These are phyloP conservation scores for Xiphias gladius DNA, from an alignment of 2,113 vertebrate species.

Conservation along the genomic window DNA sequence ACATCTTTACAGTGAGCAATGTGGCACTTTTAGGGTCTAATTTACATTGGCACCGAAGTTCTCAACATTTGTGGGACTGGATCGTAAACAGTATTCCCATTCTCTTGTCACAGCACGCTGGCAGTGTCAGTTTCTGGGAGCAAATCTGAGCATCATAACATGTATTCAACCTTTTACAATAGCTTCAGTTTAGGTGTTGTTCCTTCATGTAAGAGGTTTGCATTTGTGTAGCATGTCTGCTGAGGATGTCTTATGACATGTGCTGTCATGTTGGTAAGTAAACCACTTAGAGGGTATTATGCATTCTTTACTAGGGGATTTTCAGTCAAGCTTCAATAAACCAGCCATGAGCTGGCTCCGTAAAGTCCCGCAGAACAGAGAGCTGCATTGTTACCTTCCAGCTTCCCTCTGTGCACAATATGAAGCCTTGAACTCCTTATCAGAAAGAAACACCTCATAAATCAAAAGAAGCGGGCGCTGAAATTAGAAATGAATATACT, in stretches of 20 bases:
- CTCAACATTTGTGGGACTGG: neutral
- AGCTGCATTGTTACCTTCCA: conserved; percentile 60
- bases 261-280: conserved; percentile 35
- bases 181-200: conserved; percentile 7
- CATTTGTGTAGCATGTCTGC: neutral
- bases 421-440: conserved; percentile 35
- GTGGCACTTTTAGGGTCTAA: neutral
- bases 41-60: conserved; percentile 4
- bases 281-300: conserved; percentile 38
- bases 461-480: conserved; percentile 25
- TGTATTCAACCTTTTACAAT: conserved; percentile 4
- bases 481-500: conserved; percentile 3
- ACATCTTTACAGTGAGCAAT: conserved; percentile 21
- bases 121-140: neutral
- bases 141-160: neutral
- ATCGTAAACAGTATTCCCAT: neutral
- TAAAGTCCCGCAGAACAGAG: conserved; percentile 58
- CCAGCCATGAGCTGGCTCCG: conserved; percentile 51
- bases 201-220: neutral
- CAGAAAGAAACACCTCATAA: conserved; percentile 9
- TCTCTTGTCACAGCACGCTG: conserved; percentile 12
- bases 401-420: conserved; percentile 22
- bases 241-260: conserved; percentile 7
- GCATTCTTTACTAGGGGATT: conserved; percentile 30
- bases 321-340: conserved; percentile 39